phyloP scores from a whole-genome alignment of 2,113 vertebrate genomes.

The Galemys pyrenaicus region DNA sequence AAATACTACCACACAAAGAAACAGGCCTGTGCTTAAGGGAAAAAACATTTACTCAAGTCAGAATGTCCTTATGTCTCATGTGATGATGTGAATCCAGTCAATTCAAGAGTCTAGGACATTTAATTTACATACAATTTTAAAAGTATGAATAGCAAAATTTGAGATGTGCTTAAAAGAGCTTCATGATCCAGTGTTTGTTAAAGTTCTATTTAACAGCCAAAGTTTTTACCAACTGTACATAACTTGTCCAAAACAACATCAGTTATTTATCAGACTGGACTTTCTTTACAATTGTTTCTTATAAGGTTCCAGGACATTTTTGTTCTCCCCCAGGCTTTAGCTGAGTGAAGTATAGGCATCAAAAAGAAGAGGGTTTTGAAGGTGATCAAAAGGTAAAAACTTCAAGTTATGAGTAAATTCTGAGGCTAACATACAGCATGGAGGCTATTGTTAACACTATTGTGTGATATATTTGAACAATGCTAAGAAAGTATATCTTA shows the following conservation, averaged over 20 bases:
- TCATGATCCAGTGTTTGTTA: not conserved
- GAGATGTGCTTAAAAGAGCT: not conserved
- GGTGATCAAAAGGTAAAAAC: not conserved
- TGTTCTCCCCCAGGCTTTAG: not conserved
- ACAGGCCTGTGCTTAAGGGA: not conserved
- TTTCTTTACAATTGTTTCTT: not conserved
- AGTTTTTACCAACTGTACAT: not conserved
- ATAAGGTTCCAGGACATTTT: not conserved
- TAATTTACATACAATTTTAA: not conserved
- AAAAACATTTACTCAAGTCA: constrained; percentile 2
- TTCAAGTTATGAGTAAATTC: not conserved
- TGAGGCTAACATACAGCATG: not conserved
- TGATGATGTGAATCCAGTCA: not conserved
- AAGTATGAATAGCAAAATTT: not conserved
- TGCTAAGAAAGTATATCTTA: not conserved
- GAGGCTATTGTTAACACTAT: not conserved
- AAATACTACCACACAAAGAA: constrained; percentile 18
- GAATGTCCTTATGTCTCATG: not conserved
- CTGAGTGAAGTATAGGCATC: not conserved
- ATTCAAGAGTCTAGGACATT: not conserved
- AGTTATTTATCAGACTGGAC: not conserved
- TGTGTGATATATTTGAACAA: not conserved
- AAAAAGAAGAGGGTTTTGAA: not conserved
- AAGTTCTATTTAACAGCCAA: not conserved
- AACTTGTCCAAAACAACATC: not conserved